Percentiles rank a stretch among this genome's conserved stretches.
phyloP scores from a whole-genome alignment of 2,797 vertebrate species.

The Tachyglossus aculeatus region DNA sequence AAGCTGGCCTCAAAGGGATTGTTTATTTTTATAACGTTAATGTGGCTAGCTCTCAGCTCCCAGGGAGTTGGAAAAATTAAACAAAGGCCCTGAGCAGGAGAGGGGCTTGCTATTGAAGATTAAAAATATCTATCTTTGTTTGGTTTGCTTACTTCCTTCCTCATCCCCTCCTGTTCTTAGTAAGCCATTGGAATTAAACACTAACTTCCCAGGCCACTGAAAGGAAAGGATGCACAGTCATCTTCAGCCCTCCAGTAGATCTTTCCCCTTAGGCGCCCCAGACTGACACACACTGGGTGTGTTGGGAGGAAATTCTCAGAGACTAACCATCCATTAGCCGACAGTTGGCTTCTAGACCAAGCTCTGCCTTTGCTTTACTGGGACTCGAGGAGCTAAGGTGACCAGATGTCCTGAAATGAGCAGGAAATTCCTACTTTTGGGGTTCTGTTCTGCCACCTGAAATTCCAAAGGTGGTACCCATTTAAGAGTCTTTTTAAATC shows the following conservation, averaged over 20 bases:
- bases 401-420: no score
- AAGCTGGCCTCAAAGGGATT: no score
- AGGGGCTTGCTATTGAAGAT: not conserved
- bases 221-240: not conserved
- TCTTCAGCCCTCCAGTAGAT: not conserved
- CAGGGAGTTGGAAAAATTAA: not conserved
- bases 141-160: not conserved
- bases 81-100: not conserved
- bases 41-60: not conserved
- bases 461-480: no score
- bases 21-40: not conserved
- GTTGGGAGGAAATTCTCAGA: no score
- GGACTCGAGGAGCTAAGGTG: no score
- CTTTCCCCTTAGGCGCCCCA: not conserved
- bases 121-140: not conserved
- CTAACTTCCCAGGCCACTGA: not conserved
- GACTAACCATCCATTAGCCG: no score
- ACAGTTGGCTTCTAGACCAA: no score
- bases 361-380: no score
- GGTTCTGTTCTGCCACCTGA: no score
- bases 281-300: not conserved
- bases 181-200: no score
- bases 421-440: no score
- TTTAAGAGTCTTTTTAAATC: no score
- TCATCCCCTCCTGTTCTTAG: not conserved